phyloP scores from a whole-genome alignment of 1,140 invertebrate species.

The Campodea augens region DNA sequence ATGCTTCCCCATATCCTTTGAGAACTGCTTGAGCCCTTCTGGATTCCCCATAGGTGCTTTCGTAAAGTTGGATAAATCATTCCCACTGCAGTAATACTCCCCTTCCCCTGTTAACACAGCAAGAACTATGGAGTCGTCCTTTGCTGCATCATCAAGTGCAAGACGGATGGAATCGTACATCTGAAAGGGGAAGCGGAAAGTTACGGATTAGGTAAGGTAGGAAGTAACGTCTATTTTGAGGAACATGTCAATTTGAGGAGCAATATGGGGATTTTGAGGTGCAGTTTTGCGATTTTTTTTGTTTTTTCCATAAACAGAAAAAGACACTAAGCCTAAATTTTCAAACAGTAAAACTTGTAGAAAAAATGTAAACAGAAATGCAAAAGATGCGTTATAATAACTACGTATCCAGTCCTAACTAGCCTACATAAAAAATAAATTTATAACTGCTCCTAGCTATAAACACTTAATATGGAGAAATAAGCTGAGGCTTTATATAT shows the following conservation, averaged over 20 bases:
- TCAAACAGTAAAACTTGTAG: not conserved
- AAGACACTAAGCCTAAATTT: not conserved
- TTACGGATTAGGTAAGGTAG: not conserved
- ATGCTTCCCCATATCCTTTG: too few relatives aligned
- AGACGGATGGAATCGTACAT: slow-evolving; percentile 47
- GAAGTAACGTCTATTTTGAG: not conserved
- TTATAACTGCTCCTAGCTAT: too few relatives aligned
- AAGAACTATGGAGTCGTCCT: slow-evolving; percentile 37
- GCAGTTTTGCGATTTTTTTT: not conserved
- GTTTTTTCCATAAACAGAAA: slow-evolving; percentile 7
- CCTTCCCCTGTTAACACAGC: slow-evolving; percentile 56
- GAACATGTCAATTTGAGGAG: slow-evolving; percentile 5
- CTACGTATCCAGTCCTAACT: too few relatives aligned
- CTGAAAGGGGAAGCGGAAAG: slow-evolving; percentile 17
- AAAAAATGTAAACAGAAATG: too few relatives aligned
- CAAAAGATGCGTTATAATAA: too few relatives aligned
- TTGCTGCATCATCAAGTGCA: slow-evolving; percentile 42
- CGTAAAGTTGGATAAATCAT: slow-evolving; percentile 48
- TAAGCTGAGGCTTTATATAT: too few relatives aligned
- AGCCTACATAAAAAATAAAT: too few relatives aligned
- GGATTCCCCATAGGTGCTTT: too few relatives aligned
- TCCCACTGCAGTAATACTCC: slow-evolving; percentile 68
- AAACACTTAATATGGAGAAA: too few relatives aligned
- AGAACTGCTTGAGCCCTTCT: too few relatives aligned
- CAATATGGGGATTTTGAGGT: not conserved